Evolutionary conservation across 2,113 vertebrate genomes (phyloP).

Genomic region (Colaptes auratus): DNA sequence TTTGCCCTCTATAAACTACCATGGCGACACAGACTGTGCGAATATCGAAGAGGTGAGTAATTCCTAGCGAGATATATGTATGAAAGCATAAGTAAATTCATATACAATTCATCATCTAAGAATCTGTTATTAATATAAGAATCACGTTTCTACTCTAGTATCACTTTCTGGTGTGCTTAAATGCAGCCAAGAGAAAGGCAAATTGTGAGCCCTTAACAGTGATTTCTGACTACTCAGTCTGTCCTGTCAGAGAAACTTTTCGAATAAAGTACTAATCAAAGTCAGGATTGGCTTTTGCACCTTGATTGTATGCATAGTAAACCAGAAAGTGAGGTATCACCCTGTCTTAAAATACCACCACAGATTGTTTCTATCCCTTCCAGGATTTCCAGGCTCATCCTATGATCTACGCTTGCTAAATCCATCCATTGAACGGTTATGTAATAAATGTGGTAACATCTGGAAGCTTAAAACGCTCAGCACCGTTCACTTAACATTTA

Average conservation of each 20-base stretch:
- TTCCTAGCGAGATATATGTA: not conserved
- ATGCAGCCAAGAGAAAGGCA: not conserved
- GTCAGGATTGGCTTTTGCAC: not conserved
- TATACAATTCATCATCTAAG: not conserved
- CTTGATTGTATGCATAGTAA: not conserved
- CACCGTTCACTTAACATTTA: slow-evolving; percentile 9
- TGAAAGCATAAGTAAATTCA: not conserved
- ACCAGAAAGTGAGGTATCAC: not conserved
- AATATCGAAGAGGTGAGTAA: not conserved
- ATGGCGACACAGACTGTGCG: not conserved
- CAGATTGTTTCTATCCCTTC: not conserved
- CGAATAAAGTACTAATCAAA: not conserved
- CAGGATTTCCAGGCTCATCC: slow-evolving; percentile 10
- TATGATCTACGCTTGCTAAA: not conserved
- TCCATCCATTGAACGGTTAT: fast-evolving
- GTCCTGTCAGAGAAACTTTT: not conserved
- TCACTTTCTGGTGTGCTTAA: not conserved
- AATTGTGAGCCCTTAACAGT: not conserved
- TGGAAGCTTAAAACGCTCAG: slow-evolving; percentile 14
- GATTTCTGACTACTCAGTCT: not conserved
- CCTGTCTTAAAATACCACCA: not conserved
- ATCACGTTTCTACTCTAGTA: not conserved
- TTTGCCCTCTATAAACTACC: slow-evolving; percentile 32
- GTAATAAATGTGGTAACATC: slow-evolving; percentile 27
- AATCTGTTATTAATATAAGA: not conserved